Evolutionary conservation across 1,140 invertebrate genomes (phyloP).

Genomic region (Schlechtendalia chinensis): DNA sequence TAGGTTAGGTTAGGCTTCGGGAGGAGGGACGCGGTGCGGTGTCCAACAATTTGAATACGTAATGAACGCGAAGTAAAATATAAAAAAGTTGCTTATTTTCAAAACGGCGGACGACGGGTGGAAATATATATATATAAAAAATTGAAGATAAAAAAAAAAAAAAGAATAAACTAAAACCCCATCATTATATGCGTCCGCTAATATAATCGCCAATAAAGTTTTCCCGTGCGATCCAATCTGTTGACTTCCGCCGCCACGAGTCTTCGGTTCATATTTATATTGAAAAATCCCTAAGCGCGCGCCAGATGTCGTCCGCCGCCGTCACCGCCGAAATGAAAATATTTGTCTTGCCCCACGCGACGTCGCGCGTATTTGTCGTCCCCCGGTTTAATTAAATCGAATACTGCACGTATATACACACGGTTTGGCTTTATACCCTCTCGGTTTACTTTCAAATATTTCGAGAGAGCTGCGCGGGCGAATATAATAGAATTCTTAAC

Average conservation of each 20-base stretch:
- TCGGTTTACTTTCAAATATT: slow-evolving; percentile 32
- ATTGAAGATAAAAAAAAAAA: slow-evolving; percentile 23
- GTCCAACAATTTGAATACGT: slow-evolving; percentile 39
- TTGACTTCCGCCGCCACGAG: slow-evolving; percentile 14
- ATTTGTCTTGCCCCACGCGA: slow-evolving; percentile 34
- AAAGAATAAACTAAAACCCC: not conserved
- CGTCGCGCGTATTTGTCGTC: slow-evolving; percentile 10
- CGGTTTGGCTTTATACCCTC: slow-evolving; percentile 16
- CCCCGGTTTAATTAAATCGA: slow-evolving; percentile 47
- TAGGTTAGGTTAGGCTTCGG: too few species aligned
- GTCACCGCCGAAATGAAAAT: slow-evolving; percentile 35
- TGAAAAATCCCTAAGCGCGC: slow-evolving; percentile 39
- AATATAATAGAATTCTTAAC: slow-evolving; percentile 23
- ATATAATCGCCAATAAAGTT: slow-evolving; percentile 48
- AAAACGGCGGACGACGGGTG: not conserved
- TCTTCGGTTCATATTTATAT: slow-evolving; percentile 30
- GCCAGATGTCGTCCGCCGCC: slow-evolving; percentile 41
- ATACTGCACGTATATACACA: not conserved
- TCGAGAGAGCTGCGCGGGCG: not conserved
- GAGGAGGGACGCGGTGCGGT: not conserved
- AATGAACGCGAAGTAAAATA: slow-evolving; percentile 45
- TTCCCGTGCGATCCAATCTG: slow-evolving; percentile 44
- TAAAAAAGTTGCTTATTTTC: slow-evolving; percentile 40
- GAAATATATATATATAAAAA: not conserved
- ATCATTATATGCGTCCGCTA: slow-evolving; percentile 43